Evolutionary conservation across 2,113 vertebrate genomes (phyloP), one percentile per base, ranked within the genome.

Genomic region (Sphyrna mokarran): DNA sequence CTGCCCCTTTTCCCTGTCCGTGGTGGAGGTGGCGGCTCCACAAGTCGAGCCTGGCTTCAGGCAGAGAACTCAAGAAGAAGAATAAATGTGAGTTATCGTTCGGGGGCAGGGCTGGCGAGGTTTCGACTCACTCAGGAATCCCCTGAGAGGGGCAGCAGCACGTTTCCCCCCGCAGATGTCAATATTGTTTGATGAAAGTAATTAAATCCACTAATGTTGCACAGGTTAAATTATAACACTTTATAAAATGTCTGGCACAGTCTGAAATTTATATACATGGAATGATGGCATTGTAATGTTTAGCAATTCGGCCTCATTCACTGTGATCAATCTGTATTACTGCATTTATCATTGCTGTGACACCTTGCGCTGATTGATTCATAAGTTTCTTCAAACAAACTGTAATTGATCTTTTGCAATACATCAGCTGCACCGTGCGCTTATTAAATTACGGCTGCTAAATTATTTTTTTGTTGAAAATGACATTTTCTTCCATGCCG

Each of bases 331-430:
- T 93, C 89, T 66, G 63, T 66, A 93, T 93, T 22, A 93, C 16
- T 9, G 33, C 89, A 93, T 93, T 66, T n/a, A 93, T 93, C 89
- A 66, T 93, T 37, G 61, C 89, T 37, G 3, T 66, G 89, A 40
- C 89, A 93, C 10, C 7, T 37, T 22, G n/a, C 5, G 2, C 5
- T 93, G 89, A 93, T 93, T 66, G 89, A 93, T 93, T 93, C 89
- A 93, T 66, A 93, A 18, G 18, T 93, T 37, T 66, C 89, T 93
- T 93, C 61, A 68, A 93, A 37, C 61, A 93, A 93, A 93, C 66
- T 93, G 37, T 93, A 93, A 93, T 68, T 93, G 61, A 93, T 33
- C 61, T 93, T 93, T 66, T 33, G 33, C 87, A 63, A 91, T 91
- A 61, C 58, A 91, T 91, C 89, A 33, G 33, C 89, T 68, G 58